Conservation (phyloP, 2,113 vertebrate species). For the Caracal caracal region DNA sequence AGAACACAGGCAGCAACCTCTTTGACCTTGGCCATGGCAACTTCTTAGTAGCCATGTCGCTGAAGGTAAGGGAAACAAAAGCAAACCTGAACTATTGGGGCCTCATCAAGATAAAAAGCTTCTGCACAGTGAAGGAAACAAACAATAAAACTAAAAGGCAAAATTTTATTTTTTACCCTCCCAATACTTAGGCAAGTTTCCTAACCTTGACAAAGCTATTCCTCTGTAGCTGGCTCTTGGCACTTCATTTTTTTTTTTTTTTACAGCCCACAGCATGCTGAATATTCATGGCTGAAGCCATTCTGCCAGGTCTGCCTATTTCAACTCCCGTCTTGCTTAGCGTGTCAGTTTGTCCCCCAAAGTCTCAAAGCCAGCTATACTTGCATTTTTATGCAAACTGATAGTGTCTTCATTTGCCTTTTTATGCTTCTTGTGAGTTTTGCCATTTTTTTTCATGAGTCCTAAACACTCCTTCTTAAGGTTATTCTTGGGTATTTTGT, state of each 20-base stretch:
- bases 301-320: neutral
- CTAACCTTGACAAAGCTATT: neutral
- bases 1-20: no score
- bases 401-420: neutral
- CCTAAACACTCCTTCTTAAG: neutral
- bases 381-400: neutral
- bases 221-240: neutral
- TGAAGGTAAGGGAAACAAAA: no score
- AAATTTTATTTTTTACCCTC: neutral
- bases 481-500: neutral
- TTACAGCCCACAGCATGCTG: neutral
- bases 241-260: neutral
- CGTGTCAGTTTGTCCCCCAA: neutral
- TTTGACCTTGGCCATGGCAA: no score
- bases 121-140: no score
- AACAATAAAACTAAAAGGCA: no score
- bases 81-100: no score
- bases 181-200: neutral
- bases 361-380: neutral
- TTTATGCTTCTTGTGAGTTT: constrained; percentile 4
- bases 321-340: neutral
- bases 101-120: no score
- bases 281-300: neutral
- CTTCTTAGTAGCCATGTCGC: no score
- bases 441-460: neutral